These are phyloP conservation scores for Chloroclystis v-ata DNA, from an alignment of 2,888 invertebrate species.

Conservation along the genomic window DNA sequence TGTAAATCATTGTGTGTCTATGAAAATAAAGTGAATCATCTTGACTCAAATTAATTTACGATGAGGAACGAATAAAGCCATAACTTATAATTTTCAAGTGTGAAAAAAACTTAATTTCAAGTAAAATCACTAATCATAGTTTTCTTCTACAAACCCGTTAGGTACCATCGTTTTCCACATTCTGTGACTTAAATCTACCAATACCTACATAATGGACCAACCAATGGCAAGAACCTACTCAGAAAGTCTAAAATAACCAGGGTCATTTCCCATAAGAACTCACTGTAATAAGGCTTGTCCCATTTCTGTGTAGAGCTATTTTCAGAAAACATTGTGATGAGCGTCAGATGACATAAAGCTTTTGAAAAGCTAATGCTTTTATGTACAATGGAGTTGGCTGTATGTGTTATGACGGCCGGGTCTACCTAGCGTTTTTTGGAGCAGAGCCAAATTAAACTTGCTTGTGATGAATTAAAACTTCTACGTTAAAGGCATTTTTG, in stretches of 20 bases:
- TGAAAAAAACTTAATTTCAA: too few relatives aligned
- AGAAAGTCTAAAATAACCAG: neutral
- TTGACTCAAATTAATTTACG: too few relatives aligned
- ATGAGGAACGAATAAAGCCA: too few relatives aligned
- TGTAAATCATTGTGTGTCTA: too few relatives aligned
- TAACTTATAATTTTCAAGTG: too few relatives aligned
- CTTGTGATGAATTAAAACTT: constrained; percentile 11
- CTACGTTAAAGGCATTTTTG: neutral
- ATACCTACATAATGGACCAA: neutral
- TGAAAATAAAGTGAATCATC: too few relatives aligned
- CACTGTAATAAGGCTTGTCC: neutral
- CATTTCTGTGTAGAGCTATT: neutral
- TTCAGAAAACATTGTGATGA: constrained; percentile 10
- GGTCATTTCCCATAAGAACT: neutral
- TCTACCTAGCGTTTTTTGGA: constrained; percentile 15
- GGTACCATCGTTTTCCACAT: too few relatives aligned
- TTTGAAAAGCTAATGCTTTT: constrained; percentile 15
- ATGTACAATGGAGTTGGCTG: constrained; percentile 12
- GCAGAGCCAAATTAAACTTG: constrained; percentile 16
- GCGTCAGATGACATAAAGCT: constrained; percentile 9
- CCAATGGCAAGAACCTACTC: too few relatives aligned
- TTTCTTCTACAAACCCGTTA: too few relatives aligned
- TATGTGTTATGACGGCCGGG: constrained; percentile 5
- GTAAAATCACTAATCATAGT: too few relatives aligned
- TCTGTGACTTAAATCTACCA: too few relatives aligned